Evolutionary conservation across 92 coral and sea anemone species (phyloP).

Genomic region (Muricea muricata): DNA sequence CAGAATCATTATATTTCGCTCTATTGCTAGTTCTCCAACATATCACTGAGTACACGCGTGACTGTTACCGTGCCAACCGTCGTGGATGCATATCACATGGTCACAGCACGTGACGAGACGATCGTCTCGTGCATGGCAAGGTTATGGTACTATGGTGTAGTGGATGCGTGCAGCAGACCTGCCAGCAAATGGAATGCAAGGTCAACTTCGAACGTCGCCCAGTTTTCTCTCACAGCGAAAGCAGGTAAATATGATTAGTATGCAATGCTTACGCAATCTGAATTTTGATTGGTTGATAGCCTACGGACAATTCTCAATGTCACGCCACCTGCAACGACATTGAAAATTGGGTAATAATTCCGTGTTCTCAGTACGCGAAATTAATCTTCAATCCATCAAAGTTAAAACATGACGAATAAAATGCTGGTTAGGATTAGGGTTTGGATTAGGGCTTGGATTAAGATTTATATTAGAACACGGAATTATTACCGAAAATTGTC

Average conservation of each 20-base stretch:
- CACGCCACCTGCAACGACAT: not conserved
- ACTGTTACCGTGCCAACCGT: not conserved
- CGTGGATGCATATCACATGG: slow-evolving; percentile 31
- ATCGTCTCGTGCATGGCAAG: not conserved
- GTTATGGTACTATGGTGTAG: slow-evolving; percentile 23
- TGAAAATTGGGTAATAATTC: no score
- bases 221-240: not conserved
- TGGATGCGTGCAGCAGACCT: slow-evolving; percentile 21
- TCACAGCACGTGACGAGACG: slow-evolving; percentile 29
- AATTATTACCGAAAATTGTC: no score
- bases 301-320: not conserved
- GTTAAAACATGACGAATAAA: no score
- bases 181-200: slow-evolving; percentile 28
- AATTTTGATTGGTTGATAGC: not conserved
- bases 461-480: no score
- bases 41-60: not conserved
- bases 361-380: no score
- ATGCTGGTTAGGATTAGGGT: no score
- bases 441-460: no score
- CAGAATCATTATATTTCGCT: not conserved
- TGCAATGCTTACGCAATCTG: not conserved
- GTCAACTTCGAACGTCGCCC: not conserved
- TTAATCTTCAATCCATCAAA: no score
- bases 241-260: not conserved
- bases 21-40: slow-evolving; percentile 22